Conservation (phyloP, 1,140 invertebrate species). For the Drosophila rhopaloa region DNA sequence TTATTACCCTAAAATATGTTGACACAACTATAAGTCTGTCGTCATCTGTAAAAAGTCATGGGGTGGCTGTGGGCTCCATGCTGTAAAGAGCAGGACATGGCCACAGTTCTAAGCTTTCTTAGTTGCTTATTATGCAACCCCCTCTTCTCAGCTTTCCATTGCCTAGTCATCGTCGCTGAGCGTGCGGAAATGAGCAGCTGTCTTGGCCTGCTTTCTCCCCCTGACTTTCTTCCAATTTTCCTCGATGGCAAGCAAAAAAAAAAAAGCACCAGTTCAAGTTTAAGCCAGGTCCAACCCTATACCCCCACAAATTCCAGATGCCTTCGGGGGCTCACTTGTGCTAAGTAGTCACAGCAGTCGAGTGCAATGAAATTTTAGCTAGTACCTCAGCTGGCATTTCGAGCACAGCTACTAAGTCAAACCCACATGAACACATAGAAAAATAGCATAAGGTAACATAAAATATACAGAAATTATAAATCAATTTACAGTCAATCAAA, state of each 20-base stretch:
- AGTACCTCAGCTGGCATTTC: conserved; percentile 37
- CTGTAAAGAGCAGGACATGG: conserved; percentile 47
- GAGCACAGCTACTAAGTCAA: conserved; percentile 74
- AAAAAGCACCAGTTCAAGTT: conserved; percentile 55
- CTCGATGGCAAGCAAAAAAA: conserved; percentile 19
- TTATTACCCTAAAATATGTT: neutral
- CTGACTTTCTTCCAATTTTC: conserved; percentile 10
- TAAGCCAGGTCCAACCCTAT: conserved; percentile 36
- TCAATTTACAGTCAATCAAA: too few relatives aligned
- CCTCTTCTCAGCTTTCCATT: conserved; percentile 19
- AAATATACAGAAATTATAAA: too few relatives aligned
- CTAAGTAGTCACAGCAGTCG: conserved; percentile 77
- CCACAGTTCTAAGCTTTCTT: conserved; percentile 77
- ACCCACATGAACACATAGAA: conserved; percentile 18
- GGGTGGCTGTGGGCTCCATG: neutral
- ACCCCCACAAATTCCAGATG: conserved; percentile 32
- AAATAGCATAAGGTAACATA: neutral
- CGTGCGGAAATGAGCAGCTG: conserved; percentile 81
- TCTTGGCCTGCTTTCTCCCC: conserved; percentile 52
- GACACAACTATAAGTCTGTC: neutral
- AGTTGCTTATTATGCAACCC: conserved; percentile 76
- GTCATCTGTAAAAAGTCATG: conserved; percentile 3
- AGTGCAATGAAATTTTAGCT: conserved; percentile 82
- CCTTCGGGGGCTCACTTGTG: conserved; percentile 71
- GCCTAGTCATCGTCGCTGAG: conserved; percentile 72